Evolutionary conservation across 2,113 vertebrate species (phyloP).

Genomic region (Lipophrys pholis): DNA sequence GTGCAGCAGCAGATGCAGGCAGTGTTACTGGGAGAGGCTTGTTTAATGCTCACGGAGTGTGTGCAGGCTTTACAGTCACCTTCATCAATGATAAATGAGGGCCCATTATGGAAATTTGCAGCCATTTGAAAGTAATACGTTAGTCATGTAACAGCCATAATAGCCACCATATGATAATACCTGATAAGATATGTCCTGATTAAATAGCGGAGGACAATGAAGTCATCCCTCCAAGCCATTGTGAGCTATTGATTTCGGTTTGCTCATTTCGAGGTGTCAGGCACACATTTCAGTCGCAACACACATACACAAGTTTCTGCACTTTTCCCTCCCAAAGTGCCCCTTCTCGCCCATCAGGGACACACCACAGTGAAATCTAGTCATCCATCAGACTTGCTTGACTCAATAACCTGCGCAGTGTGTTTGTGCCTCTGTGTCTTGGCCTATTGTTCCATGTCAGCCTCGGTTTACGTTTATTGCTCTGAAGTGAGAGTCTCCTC

Average conservation of each 20-base stretch:
- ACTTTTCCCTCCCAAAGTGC: not conserved
- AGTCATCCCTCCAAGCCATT: slow-evolving; percentile 2
- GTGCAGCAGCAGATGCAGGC: not conserved
- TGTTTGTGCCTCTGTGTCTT: slow-evolving; percentile 22
- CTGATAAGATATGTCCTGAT: slow-evolving; percentile 20
- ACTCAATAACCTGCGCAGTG: slow-evolving; percentile 22
- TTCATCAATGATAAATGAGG: slow-evolving; percentile 30
- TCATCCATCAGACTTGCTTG: slow-evolving; percentile 24
- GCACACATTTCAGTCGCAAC: not conserved
- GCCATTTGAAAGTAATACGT: slow-evolving; percentile 20
- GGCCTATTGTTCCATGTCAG: slow-evolving; percentile 29
- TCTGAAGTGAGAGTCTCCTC: not conserved
- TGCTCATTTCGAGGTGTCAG: slow-evolving; percentile 1
- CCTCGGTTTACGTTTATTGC: slow-evolving; percentile 28
- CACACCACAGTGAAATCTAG: slow-evolving; percentile 11
- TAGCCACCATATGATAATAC: slow-evolving; percentile 9
- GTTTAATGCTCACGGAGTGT: not conserved
- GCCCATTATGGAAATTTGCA: slow-evolving; percentile 19
- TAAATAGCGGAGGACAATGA: slow-evolving; percentile 24
- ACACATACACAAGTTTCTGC: slow-evolving; percentile 11
- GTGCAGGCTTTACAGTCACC: slow-evolving; percentile 10
- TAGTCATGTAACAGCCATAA: slow-evolving; percentile 14
- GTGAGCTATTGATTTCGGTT: slow-evolving; percentile 3
- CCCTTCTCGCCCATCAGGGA: slow-evolving; percentile 5
- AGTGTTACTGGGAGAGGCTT: not conserved